Evolutionary conservation across 2,888 invertebrate species (phyloP), one percentile per base, ranked within the genome.

Genomic region (Scaptomyza parva): DNA sequence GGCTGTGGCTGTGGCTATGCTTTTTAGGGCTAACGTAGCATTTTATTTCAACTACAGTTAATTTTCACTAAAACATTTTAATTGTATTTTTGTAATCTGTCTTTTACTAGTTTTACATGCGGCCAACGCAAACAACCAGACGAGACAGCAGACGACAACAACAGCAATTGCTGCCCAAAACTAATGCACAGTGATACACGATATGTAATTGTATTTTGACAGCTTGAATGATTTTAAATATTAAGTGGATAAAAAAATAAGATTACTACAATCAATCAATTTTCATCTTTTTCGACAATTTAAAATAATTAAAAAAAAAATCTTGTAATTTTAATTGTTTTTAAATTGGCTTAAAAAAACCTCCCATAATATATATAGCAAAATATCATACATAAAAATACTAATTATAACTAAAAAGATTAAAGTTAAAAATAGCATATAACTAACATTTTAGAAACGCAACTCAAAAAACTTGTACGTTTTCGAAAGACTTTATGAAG

Each of bases 11-110:
- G 9, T 47, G 28, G 28, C 55, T 9, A 45, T 53, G 55, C 55
- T 22, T 70, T 65, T 66, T 70, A 74, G 61, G 70, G 70, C 80
- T 59, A 81, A 71, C 86, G 72, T 78, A 68, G 84, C 85, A 86
- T 84, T 84, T 84, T 86, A 84, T 84, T 84, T 84, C 86, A 84
- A 82, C 87, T 86, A 82, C 85, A 85, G 87, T 85, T 87, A 85
- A 85, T 87, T 85, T 82, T 68, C 82, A 83, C 86, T 85, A 82
- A 87, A 87, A 83, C 85, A 85, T 87, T 85, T 85, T 86, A 86
- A 86, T 86, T 87, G 87, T 87, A 87, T 87, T 87, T 85, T 65
- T 80, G 83, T 83, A 86, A 85, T 87, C 85, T 85, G 86, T 85
- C 84, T 85, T 82, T 67, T 51, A 78, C 78, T 70, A 82, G 80